Conservation (phyloP, 2,113 vertebrate genomes). For the Oxyura jamaicensis region DNA sequence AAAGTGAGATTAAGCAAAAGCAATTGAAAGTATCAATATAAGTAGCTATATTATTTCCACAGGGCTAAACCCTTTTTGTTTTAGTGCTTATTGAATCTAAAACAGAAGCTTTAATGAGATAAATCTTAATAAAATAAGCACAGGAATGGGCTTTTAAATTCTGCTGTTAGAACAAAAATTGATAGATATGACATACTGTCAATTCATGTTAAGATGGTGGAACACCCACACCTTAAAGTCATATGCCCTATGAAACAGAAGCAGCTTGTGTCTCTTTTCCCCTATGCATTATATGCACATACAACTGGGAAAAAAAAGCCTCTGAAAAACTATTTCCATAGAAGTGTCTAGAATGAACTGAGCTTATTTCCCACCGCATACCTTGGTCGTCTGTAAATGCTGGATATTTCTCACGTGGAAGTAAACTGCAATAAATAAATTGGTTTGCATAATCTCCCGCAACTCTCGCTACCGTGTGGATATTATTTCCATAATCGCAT, state of each 20-base stretch:
- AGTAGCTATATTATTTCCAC: not conserved
- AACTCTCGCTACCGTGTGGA: constrained; percentile 83
- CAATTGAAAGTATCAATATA: not conserved
- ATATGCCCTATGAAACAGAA: not conserved
- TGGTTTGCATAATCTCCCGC: constrained; percentile 82
- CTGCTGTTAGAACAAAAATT: not conserved
- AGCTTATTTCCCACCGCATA: constrained; percentile 39
- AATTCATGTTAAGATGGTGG: not conserved
- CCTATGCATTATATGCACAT: not conserved
- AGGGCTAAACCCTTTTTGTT: not conserved
- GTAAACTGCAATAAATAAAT: constrained; percentile 90
- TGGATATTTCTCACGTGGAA: constrained; percentile 82
- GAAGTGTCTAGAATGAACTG: not conserved
- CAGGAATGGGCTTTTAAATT: not conserved
- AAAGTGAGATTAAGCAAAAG: not conserved
- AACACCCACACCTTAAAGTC: not conserved
- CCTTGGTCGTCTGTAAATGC: constrained; percentile 82
- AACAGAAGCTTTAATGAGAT: not conserved
- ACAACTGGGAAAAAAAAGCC: not conserved
- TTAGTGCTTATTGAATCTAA: not conserved
- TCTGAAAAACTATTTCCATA: not conserved
- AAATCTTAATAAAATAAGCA: not conserved
- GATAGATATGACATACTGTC: not conserved
- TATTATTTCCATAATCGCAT: constrained; percentile 86
- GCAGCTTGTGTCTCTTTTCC: not conserved